Conservation (phyloP, 2,797 vertebrate species). For the Tragopan temminckii region DNA sequence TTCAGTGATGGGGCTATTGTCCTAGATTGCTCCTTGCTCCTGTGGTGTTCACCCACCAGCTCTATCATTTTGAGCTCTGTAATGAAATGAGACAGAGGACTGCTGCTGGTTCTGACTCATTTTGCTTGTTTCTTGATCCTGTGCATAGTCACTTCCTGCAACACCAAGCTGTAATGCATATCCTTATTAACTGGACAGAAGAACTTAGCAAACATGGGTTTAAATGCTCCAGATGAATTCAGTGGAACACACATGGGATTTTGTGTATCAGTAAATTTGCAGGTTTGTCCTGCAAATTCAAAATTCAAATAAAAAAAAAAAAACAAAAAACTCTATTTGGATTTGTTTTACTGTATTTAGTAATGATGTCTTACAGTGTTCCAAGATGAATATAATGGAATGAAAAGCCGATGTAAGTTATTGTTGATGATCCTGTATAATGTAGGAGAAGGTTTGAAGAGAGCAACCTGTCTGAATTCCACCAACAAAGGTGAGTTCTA, state of each 20-base stretch:
- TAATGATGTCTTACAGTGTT: background rate
- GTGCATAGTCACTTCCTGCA: background rate
- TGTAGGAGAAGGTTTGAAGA: background rate
- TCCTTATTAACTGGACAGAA: background rate
- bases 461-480: background rate
- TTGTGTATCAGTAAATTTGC: background rate
- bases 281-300: background rate
- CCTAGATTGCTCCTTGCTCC: conserved; percentile 54
- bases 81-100: background rate
- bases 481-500: background rate
- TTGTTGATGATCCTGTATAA: background rate
- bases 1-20: conserved; percentile 40
- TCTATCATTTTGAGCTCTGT: background rate
- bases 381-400: background rate
- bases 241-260: background rate
- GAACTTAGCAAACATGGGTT: background rate
- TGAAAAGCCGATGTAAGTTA: background rate
- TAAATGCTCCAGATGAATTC: background rate
- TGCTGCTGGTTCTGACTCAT: conserved; percentile 57
- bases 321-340: background rate
- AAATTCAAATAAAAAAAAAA: background rate
- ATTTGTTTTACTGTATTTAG: background rate
- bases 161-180: background rate
- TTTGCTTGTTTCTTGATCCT: accelerated
- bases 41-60: conserved; percentile 9